These are phyloP conservation scores for Eueides isabella DNA, from an alignment of 1,140 invertebrate genomes.

Conservation along the genomic window DNA sequence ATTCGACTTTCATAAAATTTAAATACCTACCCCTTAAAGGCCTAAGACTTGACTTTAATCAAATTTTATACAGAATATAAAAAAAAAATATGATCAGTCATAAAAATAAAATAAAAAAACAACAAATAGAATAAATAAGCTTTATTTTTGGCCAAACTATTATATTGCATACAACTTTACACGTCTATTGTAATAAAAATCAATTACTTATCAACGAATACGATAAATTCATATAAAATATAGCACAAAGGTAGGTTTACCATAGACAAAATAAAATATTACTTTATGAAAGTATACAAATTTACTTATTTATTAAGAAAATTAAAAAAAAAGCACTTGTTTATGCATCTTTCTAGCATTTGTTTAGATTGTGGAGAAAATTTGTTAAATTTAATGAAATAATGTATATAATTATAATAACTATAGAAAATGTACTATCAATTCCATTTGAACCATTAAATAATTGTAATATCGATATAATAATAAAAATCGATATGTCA, in stretches of 20 bases:
- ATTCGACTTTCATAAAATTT: no score
- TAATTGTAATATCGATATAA: not conserved
- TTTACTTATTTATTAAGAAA: not conserved
- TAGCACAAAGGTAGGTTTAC: constrained; percentile 47
- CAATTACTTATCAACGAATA: constrained; percentile 52
- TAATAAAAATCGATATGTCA: not conserved
- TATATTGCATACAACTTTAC: constrained; percentile 73
- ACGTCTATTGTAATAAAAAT: constrained; percentile 69
- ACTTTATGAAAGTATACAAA: constrained; percentile 13
- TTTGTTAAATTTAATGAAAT: no score
- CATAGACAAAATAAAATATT: constrained; percentile 1
- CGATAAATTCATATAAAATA: constrained; percentile 53
- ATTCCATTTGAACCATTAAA: not conserved
- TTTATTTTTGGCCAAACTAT: constrained; percentile 82
- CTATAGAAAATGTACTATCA: not conserved
- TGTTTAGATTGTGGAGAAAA: not conserved
- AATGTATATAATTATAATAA: not conserved
- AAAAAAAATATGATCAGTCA: no score
- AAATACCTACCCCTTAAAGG: no score
- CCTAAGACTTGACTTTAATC: no score
- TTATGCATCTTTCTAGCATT: constrained; percentile 2
- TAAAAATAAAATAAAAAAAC: constrained; percentile 44
- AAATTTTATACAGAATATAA: no score
- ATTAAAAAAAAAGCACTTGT: constrained; percentile 1
- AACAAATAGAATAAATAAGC: constrained; percentile 75